Evolutionary conservation across 2,113 vertebrate species (phyloP).

Genomic region (Poicephalus gulielmi): DNA sequence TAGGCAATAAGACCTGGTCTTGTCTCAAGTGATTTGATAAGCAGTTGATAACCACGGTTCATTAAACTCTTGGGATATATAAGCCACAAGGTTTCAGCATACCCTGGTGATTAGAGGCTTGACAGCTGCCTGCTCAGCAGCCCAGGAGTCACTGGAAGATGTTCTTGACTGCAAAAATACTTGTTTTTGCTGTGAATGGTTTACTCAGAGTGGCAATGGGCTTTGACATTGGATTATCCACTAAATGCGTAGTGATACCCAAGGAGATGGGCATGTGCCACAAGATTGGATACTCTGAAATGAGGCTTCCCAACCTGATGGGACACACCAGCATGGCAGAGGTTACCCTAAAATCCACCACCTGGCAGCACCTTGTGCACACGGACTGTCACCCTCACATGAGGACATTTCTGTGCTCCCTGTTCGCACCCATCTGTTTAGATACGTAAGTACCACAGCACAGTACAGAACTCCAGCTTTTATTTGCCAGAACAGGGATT

Average conservation of each 20-base stretch:
- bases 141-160: constrained; percentile 17
- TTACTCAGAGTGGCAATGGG: constrained; percentile 33
- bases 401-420: constrained; percentile 85
- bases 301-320: constrained; percentile 89
- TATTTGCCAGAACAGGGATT: neutral
- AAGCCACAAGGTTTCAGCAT: constrained; percentile 1
- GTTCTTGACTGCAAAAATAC: neutral
- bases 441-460: constrained; percentile 81
- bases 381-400: constrained; percentile 85
- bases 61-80: constrained; percentile 50
- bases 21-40: constrained; percentile 60
- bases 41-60: constrained; percentile 52
- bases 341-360: constrained; percentile 79
- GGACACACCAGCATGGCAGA: constrained; percentile 85
- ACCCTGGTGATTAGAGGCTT: neutral
- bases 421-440: constrained; percentile 86
- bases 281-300: constrained; percentile 85
- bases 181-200: neutral
- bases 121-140: neutral
- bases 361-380: constrained; percentile 81
- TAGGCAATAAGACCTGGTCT: constrained; percentile 51
- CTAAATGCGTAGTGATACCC: constrained; percentile 85
- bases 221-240: constrained; percentile 87
- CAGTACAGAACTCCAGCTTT: neutral
- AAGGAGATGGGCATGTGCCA: constrained; percentile 84